Percentiles rank a stretch among this genome's conserved stretches.
Evolutionary conservation across 1,140 invertebrate species (phyloP).

Genomic region (Neuroterus valhalla): DNA sequence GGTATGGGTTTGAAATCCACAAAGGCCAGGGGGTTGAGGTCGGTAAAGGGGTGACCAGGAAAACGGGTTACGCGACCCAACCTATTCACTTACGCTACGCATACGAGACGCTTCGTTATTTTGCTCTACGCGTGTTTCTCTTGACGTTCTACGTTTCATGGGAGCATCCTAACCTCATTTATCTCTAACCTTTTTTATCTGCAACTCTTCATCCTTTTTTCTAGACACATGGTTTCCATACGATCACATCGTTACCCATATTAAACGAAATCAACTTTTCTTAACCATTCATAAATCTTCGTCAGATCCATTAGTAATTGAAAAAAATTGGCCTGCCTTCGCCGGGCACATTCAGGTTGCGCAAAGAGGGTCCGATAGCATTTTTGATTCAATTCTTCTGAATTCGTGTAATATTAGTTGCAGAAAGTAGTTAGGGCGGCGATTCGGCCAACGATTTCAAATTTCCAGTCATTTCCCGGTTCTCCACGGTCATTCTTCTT

Average conservation of each 20-base stretch:
- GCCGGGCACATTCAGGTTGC: too few species aligned
- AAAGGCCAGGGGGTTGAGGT: not conserved
- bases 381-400: too few species aligned
- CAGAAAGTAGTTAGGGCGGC: too few species aligned
- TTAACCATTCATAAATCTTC: not conserved
- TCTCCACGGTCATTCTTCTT: too few species aligned
- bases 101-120: constrained; percentile 12
- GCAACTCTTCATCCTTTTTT: not conserved
- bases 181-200: constrained; percentile 3
- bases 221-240: not conserved
- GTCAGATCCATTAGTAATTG: too few species aligned
- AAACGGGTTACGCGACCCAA: constrained; percentile 14
- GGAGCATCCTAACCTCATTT: not conserved
- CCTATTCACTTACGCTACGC: constrained; percentile 7
- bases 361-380: too few species aligned
- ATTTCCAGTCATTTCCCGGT: too few species aligned
- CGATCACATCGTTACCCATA: not conserved
- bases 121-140: not conserved
- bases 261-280: not conserved
- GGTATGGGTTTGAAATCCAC: not conserved
- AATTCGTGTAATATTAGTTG: too few species aligned
- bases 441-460: too few species aligned
- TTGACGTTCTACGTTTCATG: not conserved
- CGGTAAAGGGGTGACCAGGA: not conserved
- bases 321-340: too few species aligned